phyloP scores from a whole-genome alignment of 2,888 invertebrate genomes.

The Cosmopolites sordidus region DNA sequence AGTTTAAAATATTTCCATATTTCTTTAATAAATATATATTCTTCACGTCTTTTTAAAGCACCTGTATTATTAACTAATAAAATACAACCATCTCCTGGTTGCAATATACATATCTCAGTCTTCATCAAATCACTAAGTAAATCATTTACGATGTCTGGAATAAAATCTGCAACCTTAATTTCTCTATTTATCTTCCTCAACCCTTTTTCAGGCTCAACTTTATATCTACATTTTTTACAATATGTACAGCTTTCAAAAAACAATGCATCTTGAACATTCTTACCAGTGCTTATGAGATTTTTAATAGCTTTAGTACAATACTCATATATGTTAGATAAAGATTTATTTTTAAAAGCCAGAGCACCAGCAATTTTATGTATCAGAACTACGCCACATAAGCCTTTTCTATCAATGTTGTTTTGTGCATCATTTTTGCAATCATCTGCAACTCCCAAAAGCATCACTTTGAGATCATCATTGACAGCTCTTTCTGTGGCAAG shows the following conservation, averaged over 20 bases:
- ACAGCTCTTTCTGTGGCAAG: conserved; percentile 72
- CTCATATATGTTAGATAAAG: conserved; percentile 55
- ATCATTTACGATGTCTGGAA: conserved; percentile 5
- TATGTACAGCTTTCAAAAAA: conserved; percentile 5
- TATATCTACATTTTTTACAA: conserved; percentile 15
- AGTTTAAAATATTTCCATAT: conserved; percentile 37
- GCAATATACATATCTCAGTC: conserved; percentile 7
- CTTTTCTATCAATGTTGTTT: conserved; percentile 36
- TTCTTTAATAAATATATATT: conserved; percentile 56
- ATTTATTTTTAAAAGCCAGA: conserved; percentile 60
- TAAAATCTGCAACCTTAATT: conserved; percentile 7
- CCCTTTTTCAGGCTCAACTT: neutral
- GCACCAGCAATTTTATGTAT: conserved; percentile 69
- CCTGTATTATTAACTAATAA: conserved; percentile 74
- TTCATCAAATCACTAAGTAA: conserved; percentile 8
- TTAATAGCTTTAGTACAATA: conserved; percentile 51
- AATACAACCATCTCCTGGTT: conserved; percentile 48
- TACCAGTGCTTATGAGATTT: conserved; percentile 57
- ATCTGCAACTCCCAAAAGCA: conserved; percentile 63
- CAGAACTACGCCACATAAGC: conserved; percentile 56
- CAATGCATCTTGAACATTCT: neutral
- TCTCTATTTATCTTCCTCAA: neutral
- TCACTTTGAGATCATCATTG: conserved; percentile 54
- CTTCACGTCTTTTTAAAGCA: conserved; percentile 68
- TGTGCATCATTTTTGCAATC: conserved; percentile 55